Evolutionary conservation across 1,140 invertebrate genomes (phyloP), one percentile per base, ranked within the genome.

Genomic region (Odontomachus brunneus): DNA sequence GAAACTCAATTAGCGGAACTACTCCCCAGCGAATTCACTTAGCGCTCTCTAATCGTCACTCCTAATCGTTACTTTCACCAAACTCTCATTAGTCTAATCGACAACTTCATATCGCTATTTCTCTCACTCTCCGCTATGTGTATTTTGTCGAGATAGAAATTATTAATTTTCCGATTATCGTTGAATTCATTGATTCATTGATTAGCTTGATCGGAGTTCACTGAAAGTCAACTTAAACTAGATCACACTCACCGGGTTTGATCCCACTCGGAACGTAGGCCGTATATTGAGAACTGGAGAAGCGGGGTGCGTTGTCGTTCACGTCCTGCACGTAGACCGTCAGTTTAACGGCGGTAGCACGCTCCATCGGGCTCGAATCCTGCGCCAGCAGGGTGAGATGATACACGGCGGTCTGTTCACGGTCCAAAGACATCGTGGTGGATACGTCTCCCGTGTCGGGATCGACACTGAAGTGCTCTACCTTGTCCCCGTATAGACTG

Each of bases 241-340:
- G 12, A 22, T 63, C 14, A n/a, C 9, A 51, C 88, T 96, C 95
- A 92, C 97, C 97, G 57, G 95, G 93, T 84, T 95, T 94, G 1
- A 96, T 98, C 11, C 96, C 95, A 87, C 98, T 97, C 0, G 97
- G 97, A 63, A 98, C 96, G 72, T 97, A 96, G 4, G 97, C 96
- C 71, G 96, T 96, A 90, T 97, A 98, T 66, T 95, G 94, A 1
- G 95, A 93, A 82, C 96, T 95, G 2, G 96, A 95, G 92, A 99
- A 98, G 60, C 94, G 94, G 0, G 98, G 98, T 15, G 96, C 95
- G 91, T 98, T 98, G 92, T 99, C 98, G 92, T 99, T 99, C 85
- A 97, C 96, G 93, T 99, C 98, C 53, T 94, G 94, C 2, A 98
- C 96, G 17, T 92, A 94, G 49, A 99, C 97, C 0, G 97, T 98